Evolutionary conservation across 2,113 vertebrate species (phyloP).

Genomic region (Tauraco erythrolophus): DNA sequence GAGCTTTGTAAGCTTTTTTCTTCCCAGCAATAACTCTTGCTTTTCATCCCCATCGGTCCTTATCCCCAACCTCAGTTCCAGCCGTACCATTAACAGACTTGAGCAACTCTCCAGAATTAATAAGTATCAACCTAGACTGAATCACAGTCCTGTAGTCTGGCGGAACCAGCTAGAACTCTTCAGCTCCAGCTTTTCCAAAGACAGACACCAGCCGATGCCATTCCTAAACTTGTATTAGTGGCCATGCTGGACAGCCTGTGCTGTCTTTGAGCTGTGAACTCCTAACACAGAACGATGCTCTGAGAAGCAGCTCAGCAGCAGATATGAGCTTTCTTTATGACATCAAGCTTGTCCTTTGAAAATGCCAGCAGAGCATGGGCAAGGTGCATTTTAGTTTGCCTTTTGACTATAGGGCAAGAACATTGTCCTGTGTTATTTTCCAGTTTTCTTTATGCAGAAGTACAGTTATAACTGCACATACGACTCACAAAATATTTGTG

Average conservation of each 20-base stretch:
- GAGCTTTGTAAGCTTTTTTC: background rate
- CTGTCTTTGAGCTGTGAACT: background rate
- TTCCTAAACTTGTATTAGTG: background rate
- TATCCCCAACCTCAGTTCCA: background rate
- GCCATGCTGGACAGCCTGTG: background rate
- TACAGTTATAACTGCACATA: background rate
- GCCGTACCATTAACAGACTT: background rate
- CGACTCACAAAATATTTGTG: background rate
- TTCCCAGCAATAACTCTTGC: background rate
- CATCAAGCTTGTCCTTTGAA: background rate
- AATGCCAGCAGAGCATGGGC: background rate
- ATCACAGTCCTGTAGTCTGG: background rate
- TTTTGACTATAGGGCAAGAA: background rate
- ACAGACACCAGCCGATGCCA: background rate
- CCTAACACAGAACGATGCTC: background rate
- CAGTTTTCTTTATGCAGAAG: background rate
- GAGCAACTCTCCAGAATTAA: background rate
- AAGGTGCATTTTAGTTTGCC: background rate
- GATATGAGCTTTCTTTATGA: background rate
- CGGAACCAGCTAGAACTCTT: background rate
- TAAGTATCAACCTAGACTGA: background rate
- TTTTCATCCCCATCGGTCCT: background rate
- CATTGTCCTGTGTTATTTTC: background rate
- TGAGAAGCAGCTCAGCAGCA: background rate
- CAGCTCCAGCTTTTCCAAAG: background rate